Conservation (phyloP, 2,797 vertebrate genomes). For the Sebastes kiyomatsui region DNA sequence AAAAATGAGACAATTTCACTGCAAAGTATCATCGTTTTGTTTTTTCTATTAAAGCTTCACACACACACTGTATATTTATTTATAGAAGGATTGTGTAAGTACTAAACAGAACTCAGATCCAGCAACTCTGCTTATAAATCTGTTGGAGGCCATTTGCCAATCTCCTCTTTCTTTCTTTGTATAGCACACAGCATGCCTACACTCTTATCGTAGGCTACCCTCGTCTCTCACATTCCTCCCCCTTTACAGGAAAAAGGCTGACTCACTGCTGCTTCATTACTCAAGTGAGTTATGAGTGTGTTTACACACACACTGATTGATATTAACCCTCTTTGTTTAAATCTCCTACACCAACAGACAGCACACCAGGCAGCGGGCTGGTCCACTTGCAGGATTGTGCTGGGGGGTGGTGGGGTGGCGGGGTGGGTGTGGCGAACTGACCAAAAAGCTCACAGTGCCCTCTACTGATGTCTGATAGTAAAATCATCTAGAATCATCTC, state of each 20-base stretch:
- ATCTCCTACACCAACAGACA: slow-evolving; percentile 68
- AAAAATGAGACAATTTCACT: background rate
- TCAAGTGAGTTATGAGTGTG: slow-evolving; percentile 75
- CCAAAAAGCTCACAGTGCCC: slow-evolving; percentile 81
- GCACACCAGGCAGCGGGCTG: slow-evolving; percentile 27
- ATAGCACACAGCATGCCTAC: slow-evolving; percentile 47
- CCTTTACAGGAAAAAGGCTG: slow-evolving; percentile 62
- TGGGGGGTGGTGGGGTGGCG: background rate
- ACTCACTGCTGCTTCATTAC: slow-evolving; percentile 78
- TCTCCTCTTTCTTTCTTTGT: slow-evolving; percentile 37
- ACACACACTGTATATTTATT: slow-evolving; percentile 15
- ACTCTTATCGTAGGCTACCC: slow-evolving; percentile 35
- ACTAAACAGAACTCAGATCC: slow-evolving; percentile 13
- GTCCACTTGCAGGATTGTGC: slow-evolving; percentile 44
- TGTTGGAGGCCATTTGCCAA: slow-evolving; percentile 37
- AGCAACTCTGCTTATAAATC: slow-evolving; percentile 37
- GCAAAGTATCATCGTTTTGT: background rate
- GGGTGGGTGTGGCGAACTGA: slow-evolving; percentile 12
- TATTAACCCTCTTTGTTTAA: slow-evolving; percentile 81
- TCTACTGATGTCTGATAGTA: slow-evolving; percentile 71
- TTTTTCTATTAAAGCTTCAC: background rate
- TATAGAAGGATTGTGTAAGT: slow-evolving; percentile 5
- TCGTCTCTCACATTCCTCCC: slow-evolving; percentile 40
- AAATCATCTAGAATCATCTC: slow-evolving; percentile 9
- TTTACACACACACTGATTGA: slow-evolving; percentile 79